Conservation (phyloP, 2,797 vertebrate species). For the Zenarchopterus dispar region DNA sequence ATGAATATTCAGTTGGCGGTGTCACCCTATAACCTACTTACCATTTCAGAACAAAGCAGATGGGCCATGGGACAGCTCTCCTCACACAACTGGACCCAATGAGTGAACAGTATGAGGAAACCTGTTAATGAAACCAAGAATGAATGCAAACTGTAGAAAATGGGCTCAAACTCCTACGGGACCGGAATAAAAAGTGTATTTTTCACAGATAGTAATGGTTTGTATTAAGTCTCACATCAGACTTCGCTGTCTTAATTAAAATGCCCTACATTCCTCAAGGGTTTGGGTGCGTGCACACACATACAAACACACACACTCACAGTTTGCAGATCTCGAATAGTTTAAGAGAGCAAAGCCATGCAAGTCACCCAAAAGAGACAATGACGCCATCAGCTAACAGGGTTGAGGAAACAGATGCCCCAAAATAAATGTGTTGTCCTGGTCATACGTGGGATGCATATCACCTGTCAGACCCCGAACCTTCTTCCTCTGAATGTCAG, state of each 20-base stretch:
- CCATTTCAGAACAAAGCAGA: slow-evolving; percentile 53
- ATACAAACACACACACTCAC: background rate
- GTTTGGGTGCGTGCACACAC: slow-evolving; percentile 18
- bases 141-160: slow-evolving; percentile 19
- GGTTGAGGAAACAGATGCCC: slow-evolving; percentile 28
- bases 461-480: slow-evolving; percentile 34
- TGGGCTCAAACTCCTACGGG: slow-evolving; percentile 4
- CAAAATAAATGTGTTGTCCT: slow-evolving; percentile 64
- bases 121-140: slow-evolving; percentile 20
- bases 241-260: slow-evolving; percentile 61
- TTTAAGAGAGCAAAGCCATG: slow-evolving; percentile 67
- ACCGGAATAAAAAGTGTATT: too few species aligned
- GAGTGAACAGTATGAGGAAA: slow-evolving; percentile 14
- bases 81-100: background rate
- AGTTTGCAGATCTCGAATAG: slow-evolving; percentile 17
- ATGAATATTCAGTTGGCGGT: slow-evolving; percentile 55
- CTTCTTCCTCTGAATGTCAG: slow-evolving; percentile 45
- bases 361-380: slow-evolving; percentile 20
- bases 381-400: slow-evolving; percentile 29
- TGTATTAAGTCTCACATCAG: slow-evolving; percentile 41
- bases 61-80: slow-evolving; percentile 12
- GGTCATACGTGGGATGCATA: slow-evolving; percentile 24
- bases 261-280: slow-evolving; percentile 24
- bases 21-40: slow-evolving; percentile 54
- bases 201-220: too few species aligned